These are phyloP conservation scores for Drosophila ananassae DNA, from an alignment of 1,140 invertebrate genomes.

Conservation along the genomic window DNA sequence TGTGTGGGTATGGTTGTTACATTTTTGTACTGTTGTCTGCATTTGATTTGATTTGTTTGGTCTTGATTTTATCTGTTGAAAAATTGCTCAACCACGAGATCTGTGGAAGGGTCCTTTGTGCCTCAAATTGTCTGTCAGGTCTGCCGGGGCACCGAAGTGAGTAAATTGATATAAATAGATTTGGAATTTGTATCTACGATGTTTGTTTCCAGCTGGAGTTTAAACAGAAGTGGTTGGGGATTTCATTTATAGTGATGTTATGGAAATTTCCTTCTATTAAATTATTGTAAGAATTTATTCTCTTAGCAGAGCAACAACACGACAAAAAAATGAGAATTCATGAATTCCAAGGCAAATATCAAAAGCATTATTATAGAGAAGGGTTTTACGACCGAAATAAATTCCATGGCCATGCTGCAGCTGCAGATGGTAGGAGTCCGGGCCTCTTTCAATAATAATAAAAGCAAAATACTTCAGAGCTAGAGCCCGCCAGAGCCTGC, in stretches of 20 bases:
- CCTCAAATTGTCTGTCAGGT: constrained; percentile 31
- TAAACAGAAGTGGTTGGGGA: constrained; percentile 1
- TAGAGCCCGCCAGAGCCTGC: background rate
- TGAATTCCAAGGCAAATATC: constrained; percentile 8
- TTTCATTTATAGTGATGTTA: constrained; percentile 3
- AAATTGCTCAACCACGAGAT: constrained; percentile 46
- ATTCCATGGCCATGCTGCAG: constrained; percentile 16
- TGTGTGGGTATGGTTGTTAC: constrained; percentile 18
- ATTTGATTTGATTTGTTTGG: constrained; percentile 52
- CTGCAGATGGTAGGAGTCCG: constrained; percentile 18
- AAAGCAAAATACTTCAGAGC: constrained; percentile 48
- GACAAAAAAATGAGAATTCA: background rate
- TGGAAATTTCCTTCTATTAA: background rate
- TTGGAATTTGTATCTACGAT: constrained; percentile 13
- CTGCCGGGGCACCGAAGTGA: constrained; percentile 26
- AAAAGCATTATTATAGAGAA: constrained; percentile 1
- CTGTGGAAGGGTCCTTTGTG: constrained; percentile 13
- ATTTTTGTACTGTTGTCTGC: constrained; percentile 42
- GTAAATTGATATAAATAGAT: constrained; percentile 50
- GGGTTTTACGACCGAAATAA: background rate
- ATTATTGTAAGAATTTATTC: constrained; percentile 2
- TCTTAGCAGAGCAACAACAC: background rate
- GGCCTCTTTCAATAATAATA: constrained; percentile 59
- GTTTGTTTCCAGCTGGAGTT: constrained; percentile 6
- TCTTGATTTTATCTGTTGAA: constrained; percentile 53